These are phyloP conservation scores for Zelostemma sp. DNA, from an alignment of 1,140 invertebrate species.

Conservation along the genomic window DNA sequence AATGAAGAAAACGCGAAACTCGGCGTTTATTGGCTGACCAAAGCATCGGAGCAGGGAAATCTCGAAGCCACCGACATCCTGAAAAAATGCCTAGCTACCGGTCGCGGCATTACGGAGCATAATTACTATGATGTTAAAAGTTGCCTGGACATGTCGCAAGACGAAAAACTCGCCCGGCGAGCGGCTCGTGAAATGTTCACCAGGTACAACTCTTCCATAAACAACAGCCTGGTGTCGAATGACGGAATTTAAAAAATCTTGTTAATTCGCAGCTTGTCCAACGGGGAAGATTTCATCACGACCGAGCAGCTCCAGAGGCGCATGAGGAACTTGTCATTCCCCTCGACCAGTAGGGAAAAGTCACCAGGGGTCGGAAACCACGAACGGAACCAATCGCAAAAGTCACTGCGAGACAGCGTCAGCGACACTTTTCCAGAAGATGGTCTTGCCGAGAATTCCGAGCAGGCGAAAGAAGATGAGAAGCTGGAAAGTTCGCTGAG, in stretches of 20 bases:
- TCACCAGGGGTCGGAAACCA: slow-evolving; percentile 21
- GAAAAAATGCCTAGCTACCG: slow-evolving; percentile 81
- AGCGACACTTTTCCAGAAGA: slow-evolving; percentile 53
- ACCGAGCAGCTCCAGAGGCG: slow-evolving; percentile 80
- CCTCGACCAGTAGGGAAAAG: slow-evolving; percentile 48
- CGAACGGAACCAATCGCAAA: slow-evolving; percentile 43
- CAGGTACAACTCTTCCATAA: slow-evolving; percentile 70
- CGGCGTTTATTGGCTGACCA: slow-evolving; percentile 90
- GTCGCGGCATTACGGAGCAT: slow-evolving; percentile 83
- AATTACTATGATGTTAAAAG: slow-evolving; percentile 87
- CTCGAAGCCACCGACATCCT: slow-evolving; percentile 86
- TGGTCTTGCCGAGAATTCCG: slow-evolving; percentile 51
- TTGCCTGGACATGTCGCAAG: slow-evolving; percentile 84
- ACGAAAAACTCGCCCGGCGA: slow-evolving; percentile 87
- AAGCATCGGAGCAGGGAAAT: slow-evolving; percentile 91
- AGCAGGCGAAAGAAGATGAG: slow-evolving; percentile 36
- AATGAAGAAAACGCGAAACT: slow-evolving; percentile 75
- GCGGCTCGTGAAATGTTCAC: slow-evolving; percentile 88
- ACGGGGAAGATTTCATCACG: slow-evolving; percentile 88
- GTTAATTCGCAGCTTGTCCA: slow-evolving; percentile 75
- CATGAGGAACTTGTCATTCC: slow-evolving; percentile 74
- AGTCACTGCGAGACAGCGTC: slow-evolving; percentile 45
- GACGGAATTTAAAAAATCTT: neutral
- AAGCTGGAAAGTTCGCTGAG: slow-evolving; percentile 38
- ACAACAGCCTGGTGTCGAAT: no score